Percentiles rank a stretch among this genome's conserved stretches.
Conservation (phyloP, 2,113 vertebrate species). For the Coryphaenoides rupestris region DNA sequence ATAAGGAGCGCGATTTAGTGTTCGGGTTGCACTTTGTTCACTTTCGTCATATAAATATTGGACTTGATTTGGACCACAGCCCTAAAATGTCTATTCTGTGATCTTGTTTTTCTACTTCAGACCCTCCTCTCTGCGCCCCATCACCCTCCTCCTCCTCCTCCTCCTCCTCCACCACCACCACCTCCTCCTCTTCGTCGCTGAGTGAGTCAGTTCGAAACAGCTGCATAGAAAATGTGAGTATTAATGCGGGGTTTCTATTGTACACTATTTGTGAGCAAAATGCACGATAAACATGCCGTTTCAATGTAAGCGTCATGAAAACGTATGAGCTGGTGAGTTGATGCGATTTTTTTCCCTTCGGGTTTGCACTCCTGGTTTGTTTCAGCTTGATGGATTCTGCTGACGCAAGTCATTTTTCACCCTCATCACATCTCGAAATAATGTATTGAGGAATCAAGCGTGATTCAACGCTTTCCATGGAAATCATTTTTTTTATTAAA, state of each 20-base stretch:
- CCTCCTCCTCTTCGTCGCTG: constrained; percentile 18
- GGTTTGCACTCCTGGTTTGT: constrained; percentile 23
- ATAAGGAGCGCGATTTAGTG: constrained; percentile 18
- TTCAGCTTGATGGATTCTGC: constrained; percentile 49
- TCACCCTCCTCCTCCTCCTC: constrained; percentile 37
- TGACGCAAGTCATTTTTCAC: constrained; percentile 56
- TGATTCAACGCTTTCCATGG: too few relatives aligned
- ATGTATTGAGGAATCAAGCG: background rate
- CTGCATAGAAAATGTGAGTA: constrained; percentile 77
- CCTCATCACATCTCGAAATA: constrained; percentile 44
- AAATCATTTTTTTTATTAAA: too few relatives aligned
- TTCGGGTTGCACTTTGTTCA: constrained; percentile 24
- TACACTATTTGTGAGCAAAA: constrained; percentile 1
- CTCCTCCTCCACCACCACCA: constrained; percentile 23
- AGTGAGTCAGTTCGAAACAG: constrained; percentile 61
- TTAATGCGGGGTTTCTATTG: constrained; percentile 55
- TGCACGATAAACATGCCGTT: background rate
- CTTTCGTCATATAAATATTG: constrained; percentile 25
- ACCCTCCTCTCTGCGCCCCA: constrained; percentile 37
- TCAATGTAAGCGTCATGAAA: background rate
- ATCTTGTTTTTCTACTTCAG: constrained; percentile 39
- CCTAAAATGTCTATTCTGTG: constrained; percentile 17
- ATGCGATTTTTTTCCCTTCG: background rate
- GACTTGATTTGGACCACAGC: constrained; percentile 34
- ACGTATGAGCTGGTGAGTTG: background rate